Evolutionary conservation across 2,113 vertebrate genomes (phyloP).

Genomic region (Pyrgilauda ruficollis): DNA sequence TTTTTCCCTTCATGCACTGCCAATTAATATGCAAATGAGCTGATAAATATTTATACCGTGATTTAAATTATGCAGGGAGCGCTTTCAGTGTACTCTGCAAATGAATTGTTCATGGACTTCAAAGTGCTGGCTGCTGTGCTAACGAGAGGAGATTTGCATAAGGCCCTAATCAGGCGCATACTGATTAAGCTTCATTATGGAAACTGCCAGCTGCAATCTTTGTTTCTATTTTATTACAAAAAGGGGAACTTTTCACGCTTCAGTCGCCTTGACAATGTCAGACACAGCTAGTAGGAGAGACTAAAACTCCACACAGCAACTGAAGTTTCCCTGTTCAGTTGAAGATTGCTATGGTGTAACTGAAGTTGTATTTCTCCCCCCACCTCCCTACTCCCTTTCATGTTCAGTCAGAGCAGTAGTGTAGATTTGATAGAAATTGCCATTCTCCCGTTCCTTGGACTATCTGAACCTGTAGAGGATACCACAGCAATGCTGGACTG

Average conservation of each 20-base stretch:
- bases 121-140: conserved; percentile 96
- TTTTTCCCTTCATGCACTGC: conserved; percentile 86
- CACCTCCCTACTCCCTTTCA: conserved; percentile 61
- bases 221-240: conserved; percentile 97
- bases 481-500: conserved; percentile 82
- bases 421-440: conserved; percentile 72
- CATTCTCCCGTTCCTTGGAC: conserved; percentile 68
- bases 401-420: conserved; percentile 62
- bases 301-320: conserved; percentile 82
- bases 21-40: conserved; percentile 99
- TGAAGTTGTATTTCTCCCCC: conserved; percentile 73
- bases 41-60: conserved; percentile 99
- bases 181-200: conserved; percentile 99
- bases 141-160: conserved; percentile 99
- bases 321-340: conserved; percentile 81
- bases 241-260: conserved; percentile 94
- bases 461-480: conserved; percentile 69
- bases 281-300: conserved; percentile 78
- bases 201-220: conserved; percentile 98
- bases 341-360: conserved; percentile 80
- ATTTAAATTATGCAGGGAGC: conserved; percentile 98
- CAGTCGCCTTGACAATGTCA: conserved; percentile 95
- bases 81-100: conserved; percentile 96
- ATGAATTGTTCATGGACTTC: conserved; percentile 99
- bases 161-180: conserved; percentile 99